Conservation (phyloP, 2,888 invertebrate genomes). For the Cabera pusaria region DNA sequence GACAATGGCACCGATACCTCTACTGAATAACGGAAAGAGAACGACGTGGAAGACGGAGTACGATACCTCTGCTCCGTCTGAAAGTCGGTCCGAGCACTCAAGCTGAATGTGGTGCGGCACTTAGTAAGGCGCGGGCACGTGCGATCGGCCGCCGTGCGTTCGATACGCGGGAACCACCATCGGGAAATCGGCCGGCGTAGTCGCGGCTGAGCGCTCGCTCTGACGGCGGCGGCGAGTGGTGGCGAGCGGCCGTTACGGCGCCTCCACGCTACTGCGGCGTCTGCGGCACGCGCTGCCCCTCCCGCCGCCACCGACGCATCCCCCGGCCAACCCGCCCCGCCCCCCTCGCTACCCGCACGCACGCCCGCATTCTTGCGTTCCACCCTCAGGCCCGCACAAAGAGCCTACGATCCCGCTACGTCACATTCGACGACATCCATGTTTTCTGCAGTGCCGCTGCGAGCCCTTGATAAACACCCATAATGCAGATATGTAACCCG, state of each 20-base stretch:
- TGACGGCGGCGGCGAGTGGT: conserved; percentile 48
- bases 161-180: conserved; percentile 58
- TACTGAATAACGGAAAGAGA: conserved; percentile 30
- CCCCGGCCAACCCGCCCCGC: conserved; percentile 53
- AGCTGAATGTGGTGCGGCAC: conserved; percentile 26
- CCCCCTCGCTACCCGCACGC: conserved; percentile 70
- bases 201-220: conserved; percentile 46
- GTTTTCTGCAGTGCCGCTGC: conserved; percentile 44
- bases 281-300: conserved; percentile 76
- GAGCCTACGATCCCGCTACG: conserved; percentile 49
- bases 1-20: conserved; percentile 45
- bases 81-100: conserved; percentile 36
- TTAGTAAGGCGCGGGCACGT: conserved; percentile 29
- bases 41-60: conserved; percentile 31
- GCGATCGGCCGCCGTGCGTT: conserved; percentile 40
- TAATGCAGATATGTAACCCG: conserved; percentile 37
- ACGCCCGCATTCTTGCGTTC: conserved; percentile 77
- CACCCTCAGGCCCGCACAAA: conserved; percentile 58
- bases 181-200: conserved; percentile 42
- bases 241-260: conserved; percentile 75
- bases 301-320: conserved; percentile 57
- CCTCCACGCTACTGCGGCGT: conserved; percentile 81
- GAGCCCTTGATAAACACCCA: conserved; percentile 29
- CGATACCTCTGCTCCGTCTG: conserved; percentile 31
- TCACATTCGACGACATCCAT: conserved; percentile 39